Evolutionary conservation across 2,888 invertebrate species (phyloP).

Genomic region (Agrochola macilenta): DNA sequence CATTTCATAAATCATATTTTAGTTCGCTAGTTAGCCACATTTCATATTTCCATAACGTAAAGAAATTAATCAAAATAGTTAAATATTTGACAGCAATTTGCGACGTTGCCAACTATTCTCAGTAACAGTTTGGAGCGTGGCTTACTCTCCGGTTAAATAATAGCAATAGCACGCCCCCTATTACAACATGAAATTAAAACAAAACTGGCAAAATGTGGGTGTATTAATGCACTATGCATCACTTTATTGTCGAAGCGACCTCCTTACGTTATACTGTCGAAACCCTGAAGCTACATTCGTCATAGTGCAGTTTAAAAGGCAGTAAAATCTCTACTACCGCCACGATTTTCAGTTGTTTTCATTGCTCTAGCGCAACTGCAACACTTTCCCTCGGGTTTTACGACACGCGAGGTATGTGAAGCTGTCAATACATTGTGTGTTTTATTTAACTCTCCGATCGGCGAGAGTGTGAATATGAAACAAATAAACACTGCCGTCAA

Average conservation of each 20-base stretch:
- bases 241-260: slow-evolving; percentile 22
- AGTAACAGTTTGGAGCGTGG: background rate
- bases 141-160: background rate
- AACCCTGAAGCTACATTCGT: slow-evolving; percentile 24
- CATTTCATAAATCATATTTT: no score
- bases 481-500: slow-evolving; percentile 10
- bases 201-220: background rate
- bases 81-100: no score
- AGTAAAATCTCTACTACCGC: slow-evolving; percentile 28
- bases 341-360: slow-evolving; percentile 42
- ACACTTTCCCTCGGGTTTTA: slow-evolving; percentile 52
- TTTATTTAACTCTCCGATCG: slow-evolving; percentile 44
- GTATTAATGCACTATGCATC: background rate
- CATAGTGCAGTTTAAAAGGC: slow-evolving; percentile 42
- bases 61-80: no score
- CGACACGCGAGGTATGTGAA: slow-evolving; percentile 43
- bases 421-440: slow-evolving; percentile 24
- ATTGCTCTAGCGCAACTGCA: slow-evolving; percentile 9
- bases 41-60: no score
- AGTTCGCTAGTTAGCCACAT: no score
- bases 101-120: no score
- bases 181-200: background rate
- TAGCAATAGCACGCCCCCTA: no score
- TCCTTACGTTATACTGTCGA: slow-evolving; percentile 13
- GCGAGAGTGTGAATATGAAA: slow-evolving; percentile 26